These are phyloP conservation scores for Pseudobourletiella spinata DNA, from an alignment of 1,140 invertebrate genomes.

Conservation along the genomic window DNA sequence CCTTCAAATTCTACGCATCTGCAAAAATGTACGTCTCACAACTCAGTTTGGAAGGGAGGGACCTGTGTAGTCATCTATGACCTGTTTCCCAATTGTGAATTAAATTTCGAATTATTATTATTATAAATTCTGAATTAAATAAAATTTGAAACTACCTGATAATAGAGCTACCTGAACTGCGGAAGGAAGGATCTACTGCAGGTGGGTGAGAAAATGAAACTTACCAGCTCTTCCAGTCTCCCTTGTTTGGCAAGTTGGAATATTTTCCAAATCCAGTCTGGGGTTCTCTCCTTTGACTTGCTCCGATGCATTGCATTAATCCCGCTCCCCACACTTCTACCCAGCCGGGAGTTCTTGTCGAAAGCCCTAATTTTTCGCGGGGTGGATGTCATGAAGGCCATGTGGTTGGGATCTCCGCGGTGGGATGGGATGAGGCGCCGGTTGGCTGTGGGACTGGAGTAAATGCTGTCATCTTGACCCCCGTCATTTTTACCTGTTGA, in stretches of 20 bases:
- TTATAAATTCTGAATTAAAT: too few relatives aligned
- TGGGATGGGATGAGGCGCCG: not conserved
- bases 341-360: not conserved
- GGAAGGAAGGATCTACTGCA: too few relatives aligned
- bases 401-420: not conserved
- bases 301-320: not conserved
- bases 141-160: too few relatives aligned
- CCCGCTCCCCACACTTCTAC: not conserved
- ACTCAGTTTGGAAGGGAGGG: too few relatives aligned
- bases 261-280: constrained; percentile 44
- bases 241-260: constrained; percentile 41
- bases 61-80: too few relatives aligned
- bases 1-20: too few relatives aligned
- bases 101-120: too few relatives aligned
- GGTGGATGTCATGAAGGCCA: not conserved
- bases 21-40: too few relatives aligned
- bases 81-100: too few relatives aligned
- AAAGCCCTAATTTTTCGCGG: not conserved
- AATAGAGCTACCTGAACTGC: too few relatives aligned
- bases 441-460: not conserved
- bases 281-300: constrained; percentile 37
- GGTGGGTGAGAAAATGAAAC: too few relatives aligned
- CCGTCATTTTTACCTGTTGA: not conserved
- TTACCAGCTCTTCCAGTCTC: constrained; percentile 41
- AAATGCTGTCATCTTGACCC: not conserved